Evolutionary conservation across 2,113 vertebrate species (phyloP).

Genomic region (Oreochromis spilurus): DNA sequence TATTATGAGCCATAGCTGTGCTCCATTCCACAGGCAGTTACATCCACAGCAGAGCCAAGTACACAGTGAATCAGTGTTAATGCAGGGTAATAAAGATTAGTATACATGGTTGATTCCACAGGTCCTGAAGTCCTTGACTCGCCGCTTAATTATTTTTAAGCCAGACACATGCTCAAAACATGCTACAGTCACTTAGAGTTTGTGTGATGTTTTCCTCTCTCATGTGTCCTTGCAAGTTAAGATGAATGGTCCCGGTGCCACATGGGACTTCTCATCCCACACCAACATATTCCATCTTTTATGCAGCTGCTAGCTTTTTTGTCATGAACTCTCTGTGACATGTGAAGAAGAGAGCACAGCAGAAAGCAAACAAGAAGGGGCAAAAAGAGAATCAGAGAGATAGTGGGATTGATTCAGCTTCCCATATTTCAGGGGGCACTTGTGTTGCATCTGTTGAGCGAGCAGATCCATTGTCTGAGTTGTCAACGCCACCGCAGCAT

Average conservation of each 20-base stretch:
- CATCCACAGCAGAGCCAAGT: conserved; percentile 51
- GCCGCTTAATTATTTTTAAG: not conserved
- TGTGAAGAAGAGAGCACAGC: conserved; percentile 7
- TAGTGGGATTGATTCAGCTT: conserved; percentile 42
- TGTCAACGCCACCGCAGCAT: conserved; percentile 38
- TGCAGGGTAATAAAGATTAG: conserved; percentile 22
- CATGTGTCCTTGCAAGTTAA: not conserved
- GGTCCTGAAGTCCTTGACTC: not conserved
- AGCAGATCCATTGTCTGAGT: conserved; percentile 51
- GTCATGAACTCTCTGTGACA: conserved; percentile 14
- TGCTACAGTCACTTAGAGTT: not conserved
- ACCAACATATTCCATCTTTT: conserved; percentile 8
- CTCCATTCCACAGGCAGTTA: conserved; percentile 27
- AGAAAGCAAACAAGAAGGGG: conserved; percentile 38
- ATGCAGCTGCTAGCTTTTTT: not conserved
- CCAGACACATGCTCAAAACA: not conserved
- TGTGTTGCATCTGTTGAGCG: conserved; percentile 41
- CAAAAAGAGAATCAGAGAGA: conserved; percentile 45
- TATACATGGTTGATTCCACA: not conserved
- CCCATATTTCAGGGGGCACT: conserved; percentile 41
- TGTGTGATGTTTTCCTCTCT: not conserved
- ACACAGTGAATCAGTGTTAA: conserved; percentile 52
- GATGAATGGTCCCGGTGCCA: not conserved
- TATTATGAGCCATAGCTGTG: not conserved
- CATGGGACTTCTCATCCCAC: not conserved